Base-by-base conservation (phyloP, 2,888 invertebrate genomes). In the Heterodera filipjevi region DNA sequence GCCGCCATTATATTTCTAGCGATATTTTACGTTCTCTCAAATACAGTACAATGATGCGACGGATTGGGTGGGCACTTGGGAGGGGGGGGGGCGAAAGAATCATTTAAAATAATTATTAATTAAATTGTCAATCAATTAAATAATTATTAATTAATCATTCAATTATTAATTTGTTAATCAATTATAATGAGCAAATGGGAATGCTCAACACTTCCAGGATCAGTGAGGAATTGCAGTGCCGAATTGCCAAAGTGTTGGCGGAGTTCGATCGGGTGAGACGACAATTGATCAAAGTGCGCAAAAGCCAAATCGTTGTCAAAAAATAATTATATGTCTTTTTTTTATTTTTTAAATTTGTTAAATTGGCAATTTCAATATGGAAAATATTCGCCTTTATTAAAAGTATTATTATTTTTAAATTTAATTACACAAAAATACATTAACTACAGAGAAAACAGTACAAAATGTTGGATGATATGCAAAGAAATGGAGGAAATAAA, bases 231-330 rank as follows among this genome's bases (percentile, higher is more conserved):
- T 82, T 86, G 49, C 84, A 86, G 77, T 85, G 83, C 81, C 72
- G 85, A n/a, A 86, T 86, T 49, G 83, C 85, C 76, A 83, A 83
- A 78, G 86, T 86, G 49, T 81, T 86, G 70, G 81, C 83, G 81
- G 84, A 86, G 77, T 86, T 86, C 79, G 85, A 86, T 71, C 84
- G 84, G 66, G 86, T 85, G 0, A 79, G 83, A 32, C 78, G 83
- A 32, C 85, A 85, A 75, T 77, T 86, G 44, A 44, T 86, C 39
- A 59, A 80, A 27, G 81, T 85, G 30, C 66, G 85, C 16, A 10
- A 8, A 16, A n/a, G 68, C 46, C 64, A 33, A 22, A 64, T 22
- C 49, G n/a, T 27, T 27, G 59, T 12, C 27, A 59, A 27, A 12
- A 19, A n/a, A 59, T 59, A 22, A 59, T 12, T 44, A 44, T n/a